phyloP scores from a whole-genome alignment of 2,888 invertebrate species.

The Alviniconcha strummeri region DNA sequence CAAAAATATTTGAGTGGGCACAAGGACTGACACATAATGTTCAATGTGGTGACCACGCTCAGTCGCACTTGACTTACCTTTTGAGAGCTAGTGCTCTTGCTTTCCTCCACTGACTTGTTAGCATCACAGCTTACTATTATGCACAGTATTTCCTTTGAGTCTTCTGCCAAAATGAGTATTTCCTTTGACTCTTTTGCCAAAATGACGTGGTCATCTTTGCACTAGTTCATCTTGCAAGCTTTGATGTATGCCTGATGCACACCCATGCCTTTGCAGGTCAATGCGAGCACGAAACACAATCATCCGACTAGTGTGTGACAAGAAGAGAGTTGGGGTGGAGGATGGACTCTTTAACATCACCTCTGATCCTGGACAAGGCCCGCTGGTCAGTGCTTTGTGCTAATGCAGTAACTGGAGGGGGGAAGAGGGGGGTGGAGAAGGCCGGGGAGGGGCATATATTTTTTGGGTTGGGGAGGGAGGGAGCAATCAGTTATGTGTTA shows the following conservation, averaged over 20 bases:
- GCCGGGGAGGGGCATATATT: not conserved
- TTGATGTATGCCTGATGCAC: not conserved
- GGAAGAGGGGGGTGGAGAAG: not conserved
- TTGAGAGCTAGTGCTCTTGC: no score
- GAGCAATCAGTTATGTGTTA: not conserved
- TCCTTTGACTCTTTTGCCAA: not conserved
- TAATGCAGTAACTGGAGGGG: not conserved
- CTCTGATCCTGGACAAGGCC: slow-evolving; percentile 41
- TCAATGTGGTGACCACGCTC: no score
- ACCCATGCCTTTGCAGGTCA: slow-evolving; percentile 45
- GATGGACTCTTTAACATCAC: slow-evolving; percentile 54
- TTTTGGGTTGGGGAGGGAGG: not conserved
- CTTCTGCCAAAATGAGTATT: no score
- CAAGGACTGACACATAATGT: no score
- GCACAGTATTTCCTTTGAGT: no score
- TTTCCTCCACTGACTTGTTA: no score
- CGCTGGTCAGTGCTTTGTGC: slow-evolving; percentile 30
- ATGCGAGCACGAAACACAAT: slow-evolving; percentile 47
- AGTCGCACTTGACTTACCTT: no score
- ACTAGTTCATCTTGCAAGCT: not conserved
- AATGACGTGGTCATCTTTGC: not conserved
- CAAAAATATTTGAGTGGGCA: no score
- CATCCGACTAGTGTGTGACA: slow-evolving; percentile 55
- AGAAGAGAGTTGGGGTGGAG: slow-evolving; percentile 40
- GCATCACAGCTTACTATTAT: no score